Evolutionary conservation across 2,888 invertebrate species (phyloP).

Genomic region (Hesperia comma): DNA sequence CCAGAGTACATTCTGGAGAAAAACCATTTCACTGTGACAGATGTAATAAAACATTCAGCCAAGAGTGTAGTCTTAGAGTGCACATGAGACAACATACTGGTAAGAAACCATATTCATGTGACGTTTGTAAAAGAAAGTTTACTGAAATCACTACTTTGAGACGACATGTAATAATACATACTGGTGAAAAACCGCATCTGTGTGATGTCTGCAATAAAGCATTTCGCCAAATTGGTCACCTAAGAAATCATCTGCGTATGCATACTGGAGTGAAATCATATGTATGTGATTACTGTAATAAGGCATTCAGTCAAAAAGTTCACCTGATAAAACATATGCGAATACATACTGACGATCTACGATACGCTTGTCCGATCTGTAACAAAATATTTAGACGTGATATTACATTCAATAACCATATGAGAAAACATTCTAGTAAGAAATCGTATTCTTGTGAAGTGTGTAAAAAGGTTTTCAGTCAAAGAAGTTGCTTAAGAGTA

Average conservation of each 20-base stretch:
- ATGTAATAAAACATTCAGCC: background rate
- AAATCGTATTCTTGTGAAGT: background rate
- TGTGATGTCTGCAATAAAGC: background rate
- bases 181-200: background rate
- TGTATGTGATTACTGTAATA: background rate
- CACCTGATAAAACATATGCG: slow-evolving; percentile 6
- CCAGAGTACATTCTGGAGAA: background rate
- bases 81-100: slow-evolving; percentile 3
- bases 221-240: slow-evolving; percentile 6
- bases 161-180: background rate
- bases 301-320: background rate
- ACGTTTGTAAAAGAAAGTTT: background rate
- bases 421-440: background rate
- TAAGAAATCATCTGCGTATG: slow-evolving; percentile 4
- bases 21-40: background rate
- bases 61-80: background rate
- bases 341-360: background rate
- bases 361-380: background rate
- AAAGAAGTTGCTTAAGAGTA: background rate
- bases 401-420: background rate
- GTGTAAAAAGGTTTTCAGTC: background rate
- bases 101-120: background rate
- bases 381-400: background rate
- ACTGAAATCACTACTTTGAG: background rate
- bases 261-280: background rate